phyloP scores from a whole-genome alignment of 2,113 vertebrate genomes.

The Entelurus aequoreus region DNA sequence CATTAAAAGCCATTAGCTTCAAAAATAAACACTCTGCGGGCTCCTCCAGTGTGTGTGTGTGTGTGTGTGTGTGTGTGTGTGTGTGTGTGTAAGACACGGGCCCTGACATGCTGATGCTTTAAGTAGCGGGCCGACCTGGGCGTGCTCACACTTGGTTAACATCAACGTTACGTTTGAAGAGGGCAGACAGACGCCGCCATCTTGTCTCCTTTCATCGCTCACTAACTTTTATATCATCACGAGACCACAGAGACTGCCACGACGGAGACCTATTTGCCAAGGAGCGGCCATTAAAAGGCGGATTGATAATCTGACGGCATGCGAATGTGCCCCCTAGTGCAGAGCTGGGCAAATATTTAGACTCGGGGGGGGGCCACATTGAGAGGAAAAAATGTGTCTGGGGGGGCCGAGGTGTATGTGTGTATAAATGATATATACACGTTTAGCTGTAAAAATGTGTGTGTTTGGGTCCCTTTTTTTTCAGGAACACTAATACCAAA shows the following conservation, averaged over 20 bases:
- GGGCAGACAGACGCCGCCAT: conserved; percentile 65
- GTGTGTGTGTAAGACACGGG: conserved; percentile 43
- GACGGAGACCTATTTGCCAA: too few species aligned
- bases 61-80: not conserved
- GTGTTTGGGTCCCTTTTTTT: too few species aligned
- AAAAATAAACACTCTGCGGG: conserved; percentile 61
- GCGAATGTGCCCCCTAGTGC: too few species aligned
- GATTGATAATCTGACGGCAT: too few species aligned
- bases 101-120: conserved; percentile 67
- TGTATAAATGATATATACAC: too few species aligned
- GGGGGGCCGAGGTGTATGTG: too few species aligned
- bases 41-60: conserved; percentile 14
- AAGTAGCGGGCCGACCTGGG: conserved; percentile 58
- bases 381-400: too few species aligned
- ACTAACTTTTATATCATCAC: conserved; percentile 42
- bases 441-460: too few species aligned
- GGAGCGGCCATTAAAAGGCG: too few species aligned
- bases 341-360: too few species aligned
- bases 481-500: too few species aligned
- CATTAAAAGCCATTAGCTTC: conserved; percentile 77
- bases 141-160: conserved; percentile 75
- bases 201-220: conserved; percentile 70
- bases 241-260: not conserved
- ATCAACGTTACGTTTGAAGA: conserved; percentile 63
- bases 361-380: too few species aligned